Evolutionary conservation across 2,797 vertebrate species (phyloP), one percentile per base, ranked within the genome.

Genomic region (Falco concolor): DNA sequence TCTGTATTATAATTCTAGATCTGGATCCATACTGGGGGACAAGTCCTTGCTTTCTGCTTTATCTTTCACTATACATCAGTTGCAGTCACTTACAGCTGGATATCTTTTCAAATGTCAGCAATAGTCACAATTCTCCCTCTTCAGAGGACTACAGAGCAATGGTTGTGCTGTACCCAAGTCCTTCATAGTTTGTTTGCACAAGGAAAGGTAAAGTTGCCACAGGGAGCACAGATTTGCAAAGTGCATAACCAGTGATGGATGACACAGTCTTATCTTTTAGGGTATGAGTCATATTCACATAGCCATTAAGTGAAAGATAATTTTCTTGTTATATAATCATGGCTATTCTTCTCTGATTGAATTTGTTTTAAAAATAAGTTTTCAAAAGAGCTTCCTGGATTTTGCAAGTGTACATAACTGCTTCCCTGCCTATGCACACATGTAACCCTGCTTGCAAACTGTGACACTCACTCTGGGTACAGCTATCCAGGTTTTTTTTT

Each of bases 1-100:
- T 4, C 24, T 16, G 3, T 59, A 7, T 25, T 59, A 6, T 24
- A 68, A 72, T 34, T 68, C 72, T 50, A 52, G 13, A 38, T 47
- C 36, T 52, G 6, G 6, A 40, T 63, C 64, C 24, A 36, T 5
- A 20, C 8, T 3, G 4, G 20, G 10, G 17, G 3, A 3, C 4
- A 61, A 13, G 18, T 64, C 21, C 47, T 44, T 69, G 27, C 44
- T 80, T 69, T 56, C 60, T 74, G 11, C 40, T 78, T 60, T 42
- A 20, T 4, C 7, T 74, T 50, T 60, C 59, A 20, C 5, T 17
- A 0, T 3, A 14, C 36, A 20, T 27, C 53, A 28, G 24, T 0
- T 40, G 49, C n/a, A 50, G 36, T 16, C 28, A 2, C 34, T 65
- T 32, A 28, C 13, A 77, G 14, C 44, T 83, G 56, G 32, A 13